Evolutionary conservation across 2,797 vertebrate species (phyloP), one percentile per base, ranked within the genome.

Genomic region (Somateria mollissima): DNA sequence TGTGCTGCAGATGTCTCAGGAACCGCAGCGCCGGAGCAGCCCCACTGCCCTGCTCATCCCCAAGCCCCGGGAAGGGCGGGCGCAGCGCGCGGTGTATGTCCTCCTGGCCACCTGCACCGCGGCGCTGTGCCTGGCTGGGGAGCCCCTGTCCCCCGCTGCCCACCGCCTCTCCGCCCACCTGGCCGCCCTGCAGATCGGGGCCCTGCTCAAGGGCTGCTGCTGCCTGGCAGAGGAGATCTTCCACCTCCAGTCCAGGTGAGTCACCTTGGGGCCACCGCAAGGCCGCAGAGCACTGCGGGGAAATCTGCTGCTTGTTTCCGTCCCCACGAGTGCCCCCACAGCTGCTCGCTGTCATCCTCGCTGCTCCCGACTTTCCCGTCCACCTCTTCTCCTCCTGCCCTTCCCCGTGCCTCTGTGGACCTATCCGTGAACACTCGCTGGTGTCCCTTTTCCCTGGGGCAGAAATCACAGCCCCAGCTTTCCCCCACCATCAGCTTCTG

Each of bases 231-330:
- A 96, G 87, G 96, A 96, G 91, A 75, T 96, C 62, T 96, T 95
- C 86, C 96, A 96, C 66, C 79, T 96, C 2, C 87, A 70, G 0
- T 61, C 96, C 91, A 90, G 96, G 96, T 96, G 66, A 94, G 90
- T 2, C 51, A 4, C 47, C 4, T 36, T 2, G 34, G 66, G 92
- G 90, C 3, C 51, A 3, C 41, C 2, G 13, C 28, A 8, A 8
- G 25, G 51, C 25, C 8, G 6, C 10, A 1, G 28, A 56, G 16
- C 62, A 32, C 12, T 9, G 6, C 6, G 4, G 20, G 18, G 28
- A 24, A 12, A 30, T n/a, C 71, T 66, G 34, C 20, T 90, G 14
- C 53, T 24, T 16, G 22, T 64, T 36, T 39, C 24, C 14, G 2
- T 8, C 17, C 28, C 22, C 10, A 20, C 2, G 1, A 1, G 0